Evolutionary conservation across 2,888 invertebrate genomes (phyloP).

Genomic region (Gisinianus flammeolus): DNA sequence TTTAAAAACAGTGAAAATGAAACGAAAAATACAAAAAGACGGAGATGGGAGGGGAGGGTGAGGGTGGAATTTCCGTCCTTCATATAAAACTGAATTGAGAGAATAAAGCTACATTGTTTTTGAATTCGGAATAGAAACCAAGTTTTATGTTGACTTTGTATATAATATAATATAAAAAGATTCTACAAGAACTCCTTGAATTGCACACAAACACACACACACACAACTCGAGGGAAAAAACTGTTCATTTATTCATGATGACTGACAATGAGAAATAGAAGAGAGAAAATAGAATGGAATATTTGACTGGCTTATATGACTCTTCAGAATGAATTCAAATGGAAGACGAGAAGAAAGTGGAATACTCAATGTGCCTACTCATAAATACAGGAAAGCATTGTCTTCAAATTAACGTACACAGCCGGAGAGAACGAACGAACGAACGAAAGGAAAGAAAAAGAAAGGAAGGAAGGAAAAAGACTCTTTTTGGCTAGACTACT

Average conservation of each 20-base stretch:
- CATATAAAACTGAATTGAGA: too few relatives aligned
- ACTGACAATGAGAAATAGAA: background rate
- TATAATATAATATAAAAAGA: too few relatives aligned
- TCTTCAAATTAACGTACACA: constrained; percentile 22
- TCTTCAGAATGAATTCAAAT: background rate
- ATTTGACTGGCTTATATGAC: background rate
- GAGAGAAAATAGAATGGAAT: background rate
- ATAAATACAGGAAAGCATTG: background rate
- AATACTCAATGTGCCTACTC: background rate
- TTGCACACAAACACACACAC: too few relatives aligned
- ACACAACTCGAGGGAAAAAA: background rate
- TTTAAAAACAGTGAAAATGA: too few relatives aligned
- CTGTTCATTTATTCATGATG: constrained; percentile 11
- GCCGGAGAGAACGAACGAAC: background rate
- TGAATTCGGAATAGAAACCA: too few relatives aligned
- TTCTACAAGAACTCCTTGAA: too few relatives aligned
- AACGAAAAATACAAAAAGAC: too few relatives aligned
- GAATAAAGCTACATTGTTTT: too few relatives aligned
- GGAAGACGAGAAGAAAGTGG: background rate
- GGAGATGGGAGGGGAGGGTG: too few relatives aligned
- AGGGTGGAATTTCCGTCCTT: too few relatives aligned
- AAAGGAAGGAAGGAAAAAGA: background rate
- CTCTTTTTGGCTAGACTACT: too few relatives aligned
- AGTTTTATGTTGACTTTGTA: too few relatives aligned
- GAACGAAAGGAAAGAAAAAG: background rate